A percentile compares a stretch with the other conserved stretches of the same genome.
phyloP scores from a whole-genome alignment of 2,888 invertebrate genomes.

The Criorhina ranunculi region DNA sequence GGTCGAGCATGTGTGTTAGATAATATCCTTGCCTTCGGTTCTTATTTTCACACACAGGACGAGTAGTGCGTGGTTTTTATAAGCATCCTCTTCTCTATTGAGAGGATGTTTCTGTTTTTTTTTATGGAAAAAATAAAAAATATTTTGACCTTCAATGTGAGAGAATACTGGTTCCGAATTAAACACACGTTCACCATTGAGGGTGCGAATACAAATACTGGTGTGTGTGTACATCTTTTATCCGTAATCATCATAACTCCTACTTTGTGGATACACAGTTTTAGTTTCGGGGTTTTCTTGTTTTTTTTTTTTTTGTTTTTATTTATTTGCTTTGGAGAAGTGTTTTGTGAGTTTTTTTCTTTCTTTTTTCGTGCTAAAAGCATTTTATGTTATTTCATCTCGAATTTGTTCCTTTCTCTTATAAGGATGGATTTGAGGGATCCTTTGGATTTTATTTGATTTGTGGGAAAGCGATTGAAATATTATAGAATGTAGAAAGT shows the following conservation, averaged over 20 bases:
- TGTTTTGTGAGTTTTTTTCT: background rate
- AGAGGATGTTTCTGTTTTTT: background rate
- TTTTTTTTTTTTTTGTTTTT: no score
- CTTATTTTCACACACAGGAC: background rate
- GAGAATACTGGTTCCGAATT: background rate
- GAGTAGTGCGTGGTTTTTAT: conserved; percentile 14
- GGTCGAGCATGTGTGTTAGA: background rate
- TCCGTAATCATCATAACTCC: conserved; percentile 13
- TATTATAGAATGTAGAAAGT: conserved; percentile 8
- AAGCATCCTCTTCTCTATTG: background rate
- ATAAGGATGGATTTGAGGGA: background rate
- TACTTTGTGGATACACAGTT: conserved; percentile 6
- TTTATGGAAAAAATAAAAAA: no score
- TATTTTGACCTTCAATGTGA: conserved; percentile 5
- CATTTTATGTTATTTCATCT: background rate
- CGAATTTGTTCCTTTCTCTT: background rate
- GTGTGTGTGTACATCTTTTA: conserved; percentile 12
- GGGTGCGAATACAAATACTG: background rate
- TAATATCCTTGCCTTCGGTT: conserved; percentile 14
- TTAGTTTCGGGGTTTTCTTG: conserved; percentile 8
- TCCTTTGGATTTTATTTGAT: conserved; percentile 15
- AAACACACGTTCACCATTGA: background rate
- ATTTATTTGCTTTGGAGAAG: conserved; percentile 1
- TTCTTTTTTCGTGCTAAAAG: conserved; percentile 3
- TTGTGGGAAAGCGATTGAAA: conserved; percentile 5